Evolutionary conservation across 2,113 vertebrate species (phyloP).

Genomic region (Chrysochloris asiatica): DNA sequence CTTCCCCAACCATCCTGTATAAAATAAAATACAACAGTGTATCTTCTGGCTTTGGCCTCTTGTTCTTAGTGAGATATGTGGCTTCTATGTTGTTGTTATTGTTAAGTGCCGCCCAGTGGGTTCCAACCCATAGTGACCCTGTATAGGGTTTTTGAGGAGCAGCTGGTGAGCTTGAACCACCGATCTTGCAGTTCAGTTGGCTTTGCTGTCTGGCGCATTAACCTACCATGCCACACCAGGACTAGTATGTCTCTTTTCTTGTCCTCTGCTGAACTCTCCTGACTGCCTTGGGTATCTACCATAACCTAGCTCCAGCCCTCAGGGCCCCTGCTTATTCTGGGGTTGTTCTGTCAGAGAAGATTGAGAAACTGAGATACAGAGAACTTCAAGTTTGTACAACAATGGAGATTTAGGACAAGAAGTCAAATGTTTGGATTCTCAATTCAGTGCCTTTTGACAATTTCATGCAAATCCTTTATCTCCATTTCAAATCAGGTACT

Average conservation of each 20-base stretch:
- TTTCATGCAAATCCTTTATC: neutral
- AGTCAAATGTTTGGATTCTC: neutral
- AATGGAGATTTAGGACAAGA: neutral
- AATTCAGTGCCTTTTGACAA: neutral
- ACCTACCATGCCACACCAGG: no score
- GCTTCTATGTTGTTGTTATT: no score
- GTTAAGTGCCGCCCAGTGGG: no score
- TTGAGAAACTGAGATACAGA: neutral
- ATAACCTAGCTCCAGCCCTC: neutral
- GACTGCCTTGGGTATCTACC: neutral
- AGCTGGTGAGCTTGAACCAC: no score
- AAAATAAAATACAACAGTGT: neutral
- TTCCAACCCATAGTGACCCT: no score
- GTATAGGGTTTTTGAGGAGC: no score
- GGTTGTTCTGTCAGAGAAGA: neutral
- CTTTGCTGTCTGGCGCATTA: no score
- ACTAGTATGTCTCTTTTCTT: neutral
- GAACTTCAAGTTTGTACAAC: neutral
- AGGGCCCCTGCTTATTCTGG: neutral
- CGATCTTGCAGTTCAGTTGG: no score
- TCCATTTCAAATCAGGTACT: neutral
- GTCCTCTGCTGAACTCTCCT: neutral
- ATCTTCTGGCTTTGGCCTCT: neutral
- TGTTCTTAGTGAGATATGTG: no score
- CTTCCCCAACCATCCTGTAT: neutral